Evolutionary conservation across 2,888 invertebrate genomes (phyloP).

Genomic region (Drosophila borborema): DNA sequence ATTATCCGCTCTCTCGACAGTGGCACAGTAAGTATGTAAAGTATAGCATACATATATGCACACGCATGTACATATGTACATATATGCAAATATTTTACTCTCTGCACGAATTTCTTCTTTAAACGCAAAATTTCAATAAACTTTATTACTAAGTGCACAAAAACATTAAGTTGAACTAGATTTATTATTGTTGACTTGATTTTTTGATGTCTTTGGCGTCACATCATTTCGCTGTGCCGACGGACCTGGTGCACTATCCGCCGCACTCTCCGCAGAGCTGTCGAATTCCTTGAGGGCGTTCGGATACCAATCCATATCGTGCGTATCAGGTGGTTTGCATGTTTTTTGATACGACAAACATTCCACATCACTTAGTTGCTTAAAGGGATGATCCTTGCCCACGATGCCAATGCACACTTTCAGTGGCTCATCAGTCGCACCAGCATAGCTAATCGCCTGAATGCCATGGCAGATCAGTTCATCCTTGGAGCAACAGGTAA

Average conservation of each 20-base stretch:
- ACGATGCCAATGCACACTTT: constrained; percentile 95
- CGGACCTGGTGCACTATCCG: not conserved
- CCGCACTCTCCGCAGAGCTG: too few species aligned
- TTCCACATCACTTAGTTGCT: constrained; percentile 91
- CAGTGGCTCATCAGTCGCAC: constrained; percentile 94
- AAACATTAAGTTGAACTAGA: not conserved
- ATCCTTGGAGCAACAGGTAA: constrained; percentile 89
- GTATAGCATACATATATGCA: not conserved
- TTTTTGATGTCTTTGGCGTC: not conserved
- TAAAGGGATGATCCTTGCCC: constrained; percentile 92
- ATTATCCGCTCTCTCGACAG: not conserved
- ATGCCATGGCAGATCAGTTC: constrained; percentile 97
- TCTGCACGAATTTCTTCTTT: not conserved
- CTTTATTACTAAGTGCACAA: not conserved
- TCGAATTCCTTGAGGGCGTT: not conserved
- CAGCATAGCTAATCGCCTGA: constrained; percentile 95
- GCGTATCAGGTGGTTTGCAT: not conserved
- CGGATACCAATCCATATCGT: not conserved
- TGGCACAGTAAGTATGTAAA: not conserved
- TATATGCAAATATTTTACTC: not conserved
- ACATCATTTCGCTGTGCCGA: not conserved
- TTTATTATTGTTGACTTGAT: not conserved
- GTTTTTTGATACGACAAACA: constrained; percentile 68
- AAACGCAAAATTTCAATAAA: constrained; percentile 8
- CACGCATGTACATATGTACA: not conserved